Conservation (phyloP, 2,797 vertebrate species). For the Myiothlypis coronata region DNA sequence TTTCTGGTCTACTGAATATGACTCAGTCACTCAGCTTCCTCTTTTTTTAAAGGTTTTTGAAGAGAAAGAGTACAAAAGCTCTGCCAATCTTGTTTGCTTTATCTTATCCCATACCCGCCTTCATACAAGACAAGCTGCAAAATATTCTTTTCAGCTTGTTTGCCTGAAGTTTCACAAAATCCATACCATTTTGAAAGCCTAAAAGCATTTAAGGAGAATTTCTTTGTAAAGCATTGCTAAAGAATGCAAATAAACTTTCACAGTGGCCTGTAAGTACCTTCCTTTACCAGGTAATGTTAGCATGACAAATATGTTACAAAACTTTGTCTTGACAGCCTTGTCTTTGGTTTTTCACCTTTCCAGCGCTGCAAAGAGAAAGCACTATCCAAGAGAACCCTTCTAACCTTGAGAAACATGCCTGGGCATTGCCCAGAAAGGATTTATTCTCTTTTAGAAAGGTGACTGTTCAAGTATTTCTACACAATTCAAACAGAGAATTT, state of each 20-base stretch:
- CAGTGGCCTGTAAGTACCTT: neutral
- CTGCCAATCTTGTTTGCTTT: neutral
- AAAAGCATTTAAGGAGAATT: neutral
- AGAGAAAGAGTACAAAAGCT: neutral
- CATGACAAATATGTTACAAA: neutral
- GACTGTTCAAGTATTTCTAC: neutral
- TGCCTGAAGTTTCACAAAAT: neutral
- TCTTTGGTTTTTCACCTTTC: neutral
- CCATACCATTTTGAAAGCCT: neutral
- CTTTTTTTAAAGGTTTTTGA: neutral
- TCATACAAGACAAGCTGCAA: neutral
- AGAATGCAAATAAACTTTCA: neutral
- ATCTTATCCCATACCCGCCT: neutral
- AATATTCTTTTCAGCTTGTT: neutral
- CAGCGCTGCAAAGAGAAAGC: neutral
- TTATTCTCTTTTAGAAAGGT: neutral
- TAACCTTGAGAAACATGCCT: neutral
- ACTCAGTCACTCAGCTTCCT: neutral
- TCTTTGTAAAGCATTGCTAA: neutral
- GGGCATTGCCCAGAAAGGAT: neutral
- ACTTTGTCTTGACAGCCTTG: neutral
- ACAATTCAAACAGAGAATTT: neutral
- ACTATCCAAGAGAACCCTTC: accelerated
- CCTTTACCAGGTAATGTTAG: neutral
- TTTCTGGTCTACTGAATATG: neutral